Evolutionary conservation across 2,888 invertebrate species (phyloP), one percentile per base, ranked within the genome.

Genomic region (Pardosa pseudoannulata): DNA sequence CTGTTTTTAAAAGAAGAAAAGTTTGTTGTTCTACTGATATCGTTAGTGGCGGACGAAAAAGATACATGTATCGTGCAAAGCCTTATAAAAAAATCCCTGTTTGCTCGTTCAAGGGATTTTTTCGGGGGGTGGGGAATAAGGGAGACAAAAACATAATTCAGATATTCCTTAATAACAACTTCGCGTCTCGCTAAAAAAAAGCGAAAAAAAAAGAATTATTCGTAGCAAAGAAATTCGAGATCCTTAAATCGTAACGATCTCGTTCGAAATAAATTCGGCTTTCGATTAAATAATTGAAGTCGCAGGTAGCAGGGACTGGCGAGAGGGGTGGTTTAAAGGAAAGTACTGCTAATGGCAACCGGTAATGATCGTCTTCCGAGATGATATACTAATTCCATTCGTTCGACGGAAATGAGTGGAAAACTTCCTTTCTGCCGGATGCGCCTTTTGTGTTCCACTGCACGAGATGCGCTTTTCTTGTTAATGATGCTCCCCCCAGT

Each of bases 351-450:
- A 76, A 76, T 76, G 76, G 76, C 23, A 67, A 67, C 31, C 29
- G 67, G 64, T 76, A 76, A 76, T 67, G 76, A 76, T 65, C 65
- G 32, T 31, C 41, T 29, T 64, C 28, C 70, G 1, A 23, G 56
- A 78, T 78, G 68, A 78, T 70, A 65, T 67, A 71, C 56, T 79
- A 79, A 79, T 79, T 79, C 64, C 62, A 62, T 71, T 62, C 79
- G 62, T 36, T 78, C 78, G 50, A 70, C 79, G 29, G 29, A 79
- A 79, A 79, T 71, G 36, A 76, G 56, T 32, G 50, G 46, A 78
- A 78, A 70, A 31, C 23, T 19, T 70, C 68, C 46, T 68, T 70
- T 56, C 68, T 67, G 78, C 56, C 50, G 70, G 31, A 36, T 70
- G 16, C 68, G 7, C 19, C 11, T 13, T 23, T 39, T 11, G 46